Percentiles rank a stretch among this genome's conserved stretches.
These are phyloP conservation scores for Lordiphosa mommai DNA, from an alignment of 1,140 invertebrate genomes.

Conservation along the genomic window DNA sequence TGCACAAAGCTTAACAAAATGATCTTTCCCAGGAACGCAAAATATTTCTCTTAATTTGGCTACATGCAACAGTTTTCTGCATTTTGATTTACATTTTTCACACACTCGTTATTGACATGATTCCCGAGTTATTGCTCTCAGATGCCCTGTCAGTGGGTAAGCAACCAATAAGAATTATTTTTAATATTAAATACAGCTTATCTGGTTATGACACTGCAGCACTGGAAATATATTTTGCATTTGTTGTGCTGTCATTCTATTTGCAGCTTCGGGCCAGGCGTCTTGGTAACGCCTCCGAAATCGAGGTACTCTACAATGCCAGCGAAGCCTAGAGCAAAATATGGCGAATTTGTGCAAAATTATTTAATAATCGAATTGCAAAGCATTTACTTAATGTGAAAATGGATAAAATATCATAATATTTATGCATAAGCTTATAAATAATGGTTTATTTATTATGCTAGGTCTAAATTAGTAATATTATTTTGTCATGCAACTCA, in stretches of 20 bases:
- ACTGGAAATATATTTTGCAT: constrained; percentile 36
- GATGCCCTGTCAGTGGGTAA: constrained; percentile 5
- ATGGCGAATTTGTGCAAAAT: not conserved
- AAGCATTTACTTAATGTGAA: not conserved
- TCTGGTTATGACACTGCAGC: constrained; percentile 7
- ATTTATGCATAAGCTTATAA: not conserved
- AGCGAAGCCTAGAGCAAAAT: constrained; percentile 2
- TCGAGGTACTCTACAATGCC: constrained; percentile 39
- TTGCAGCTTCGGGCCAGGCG: constrained; percentile 12
- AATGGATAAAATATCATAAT: not conserved
- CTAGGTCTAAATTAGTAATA: not conserved
- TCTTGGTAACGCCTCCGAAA: not conserved
- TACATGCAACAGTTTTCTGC: constrained; percentile 1
- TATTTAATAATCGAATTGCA: too few relatives aligned
- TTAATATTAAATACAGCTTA: too few relatives aligned
- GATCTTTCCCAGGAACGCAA: constrained; percentile 14
- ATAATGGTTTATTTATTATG: not conserved
- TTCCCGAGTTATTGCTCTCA: not conserved
- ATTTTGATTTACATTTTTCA: not conserved
- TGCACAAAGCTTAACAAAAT: not conserved
- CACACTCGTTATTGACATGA: not conserved
- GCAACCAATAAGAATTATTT: not conserved
- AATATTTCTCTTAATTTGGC: constrained; percentile 27
- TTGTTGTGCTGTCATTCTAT: constrained; percentile 28
- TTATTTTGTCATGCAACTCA: constrained; percentile 36